Percentiles rank a stretch among this genome's conserved stretches.
Conservation (phyloP, 2,888 invertebrate genomes). For the Myathropa florea region DNA sequence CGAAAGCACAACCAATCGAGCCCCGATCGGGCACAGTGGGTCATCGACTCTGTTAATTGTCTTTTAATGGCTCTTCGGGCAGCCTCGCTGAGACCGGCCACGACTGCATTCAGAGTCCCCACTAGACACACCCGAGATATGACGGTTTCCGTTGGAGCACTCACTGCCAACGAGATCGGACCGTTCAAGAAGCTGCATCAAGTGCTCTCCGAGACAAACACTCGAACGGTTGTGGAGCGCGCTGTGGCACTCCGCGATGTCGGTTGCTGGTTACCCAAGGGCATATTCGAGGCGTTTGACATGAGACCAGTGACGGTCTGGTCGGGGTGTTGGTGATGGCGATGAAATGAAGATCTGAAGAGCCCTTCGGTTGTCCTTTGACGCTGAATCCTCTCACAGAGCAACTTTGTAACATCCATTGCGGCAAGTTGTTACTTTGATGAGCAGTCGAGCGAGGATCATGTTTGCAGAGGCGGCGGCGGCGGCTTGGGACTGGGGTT, state of each 20-base stretch:
- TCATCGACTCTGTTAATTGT: constrained; percentile 52
- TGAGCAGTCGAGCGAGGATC: constrained; percentile 10
- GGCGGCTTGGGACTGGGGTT: constrained; percentile 20
- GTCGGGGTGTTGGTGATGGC: background rate
- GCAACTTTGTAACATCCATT: constrained; percentile 2
- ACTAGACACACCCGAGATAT: constrained; percentile 38
- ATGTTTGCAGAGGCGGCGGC: background rate
- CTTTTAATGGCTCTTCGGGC: constrained; percentile 31
- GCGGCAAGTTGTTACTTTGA: constrained; percentile 14
- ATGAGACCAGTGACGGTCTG: background rate
- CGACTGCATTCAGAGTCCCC: constrained; percentile 5
- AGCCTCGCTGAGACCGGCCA: no score
- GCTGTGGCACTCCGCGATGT: constrained; percentile 12
- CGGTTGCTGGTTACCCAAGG: constrained; percentile 10
- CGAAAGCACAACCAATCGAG: constrained; percentile 38
- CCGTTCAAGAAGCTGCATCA: constrained; percentile 10
- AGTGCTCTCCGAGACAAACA: background rate
- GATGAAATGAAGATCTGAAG: background rate
- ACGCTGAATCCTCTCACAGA: background rate
- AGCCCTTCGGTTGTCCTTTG: constrained; percentile 1
- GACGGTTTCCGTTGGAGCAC: constrained; percentile 8
- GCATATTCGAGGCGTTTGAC: background rate
- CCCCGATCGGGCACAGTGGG: constrained; percentile 33
- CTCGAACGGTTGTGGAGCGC: background rate
- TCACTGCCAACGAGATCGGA: constrained; percentile 8